Conservation (phyloP, 2,797 vertebrate genomes). For the Psittacula echo region DNA sequence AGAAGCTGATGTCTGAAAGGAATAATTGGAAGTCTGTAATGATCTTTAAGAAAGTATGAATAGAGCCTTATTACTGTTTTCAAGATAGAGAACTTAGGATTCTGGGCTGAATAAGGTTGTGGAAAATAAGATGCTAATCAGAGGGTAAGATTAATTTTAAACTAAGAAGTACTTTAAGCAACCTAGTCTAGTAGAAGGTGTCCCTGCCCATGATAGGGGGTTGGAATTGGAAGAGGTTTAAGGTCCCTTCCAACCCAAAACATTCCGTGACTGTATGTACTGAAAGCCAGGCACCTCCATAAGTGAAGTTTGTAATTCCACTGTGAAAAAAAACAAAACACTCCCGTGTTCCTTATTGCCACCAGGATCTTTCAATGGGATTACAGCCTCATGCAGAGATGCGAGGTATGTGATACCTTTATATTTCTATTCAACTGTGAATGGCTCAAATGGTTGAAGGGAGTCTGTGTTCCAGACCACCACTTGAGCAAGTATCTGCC, state of each 20-base stretch:
- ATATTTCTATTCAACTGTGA: neutral
- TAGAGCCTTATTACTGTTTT: conserved; percentile 49
- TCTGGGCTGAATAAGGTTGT: neutral
- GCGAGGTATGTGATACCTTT: neutral
- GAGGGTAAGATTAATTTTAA: conserved; percentile 22
- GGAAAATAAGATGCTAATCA: conserved; percentile 17
- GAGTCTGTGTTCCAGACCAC: conserved; percentile 34
- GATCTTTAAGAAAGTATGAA: conserved; percentile 27
- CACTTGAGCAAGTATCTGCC: neutral
- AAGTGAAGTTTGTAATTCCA: conserved; percentile 8
- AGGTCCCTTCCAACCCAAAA: neutral
- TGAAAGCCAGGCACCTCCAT: neutral
- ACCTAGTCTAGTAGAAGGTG: neutral
- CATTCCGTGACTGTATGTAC: neutral
- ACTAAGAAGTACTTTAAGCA: neutral
- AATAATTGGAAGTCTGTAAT: conserved; percentile 35
- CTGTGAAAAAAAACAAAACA: neutral
- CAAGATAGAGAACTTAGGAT: neutral
- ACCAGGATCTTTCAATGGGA: neutral
- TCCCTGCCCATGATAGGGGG: accelerated
- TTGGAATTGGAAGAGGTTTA: neutral
- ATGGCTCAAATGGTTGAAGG: conserved; percentile 11
- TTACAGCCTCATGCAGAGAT: neutral
- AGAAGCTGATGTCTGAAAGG: neutral
- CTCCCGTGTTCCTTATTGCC: neutral